Evolutionary conservation across 2,888 invertebrate species (phyloP).

Genomic region (Folsomia candida): DNA sequence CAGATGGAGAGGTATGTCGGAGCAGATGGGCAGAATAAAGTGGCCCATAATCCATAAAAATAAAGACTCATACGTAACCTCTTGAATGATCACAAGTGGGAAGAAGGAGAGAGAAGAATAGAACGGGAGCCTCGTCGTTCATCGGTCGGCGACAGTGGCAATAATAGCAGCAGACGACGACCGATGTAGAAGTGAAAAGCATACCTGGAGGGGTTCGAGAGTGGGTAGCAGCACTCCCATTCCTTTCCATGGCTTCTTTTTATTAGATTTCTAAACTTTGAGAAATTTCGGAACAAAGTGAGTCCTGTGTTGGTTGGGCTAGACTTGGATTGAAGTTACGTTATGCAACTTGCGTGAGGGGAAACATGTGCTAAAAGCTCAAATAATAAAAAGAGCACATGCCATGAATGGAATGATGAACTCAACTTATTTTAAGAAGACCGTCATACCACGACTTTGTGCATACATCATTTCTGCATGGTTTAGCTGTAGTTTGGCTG

Average conservation of each 20-base stretch:
- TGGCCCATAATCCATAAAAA: constrained; percentile 18
- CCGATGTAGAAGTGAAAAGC: neutral
- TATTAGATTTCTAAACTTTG: constrained; percentile 11
- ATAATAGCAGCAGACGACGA: constrained; percentile 1
- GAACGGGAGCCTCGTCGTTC: neutral
- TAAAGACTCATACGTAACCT: constrained; percentile 9
- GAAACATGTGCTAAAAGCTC: constrained; percentile 15
- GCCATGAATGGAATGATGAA: neutral
- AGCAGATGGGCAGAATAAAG: neutral
- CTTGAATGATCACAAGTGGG: neutral
- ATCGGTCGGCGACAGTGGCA: constrained; percentile 3
- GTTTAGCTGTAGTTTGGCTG: neutral
- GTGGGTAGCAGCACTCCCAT: neutral
- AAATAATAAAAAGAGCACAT: neutral
- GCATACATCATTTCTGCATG: neutral
- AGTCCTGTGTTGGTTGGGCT: neutral
- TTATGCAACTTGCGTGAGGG: too few relatives aligned
- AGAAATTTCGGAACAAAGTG: neutral
- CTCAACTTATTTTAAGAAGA: neutral
- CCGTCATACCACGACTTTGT: neutral
- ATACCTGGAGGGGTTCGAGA: constrained; percentile 14
- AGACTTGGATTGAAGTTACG: neutral
- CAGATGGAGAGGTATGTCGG: neutral
- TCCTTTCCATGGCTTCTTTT: constrained; percentile 6
- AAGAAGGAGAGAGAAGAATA: neutral